Conservation (phyloP, 2,888 invertebrate genomes). For the Drosophila subsilvestris region DNA sequence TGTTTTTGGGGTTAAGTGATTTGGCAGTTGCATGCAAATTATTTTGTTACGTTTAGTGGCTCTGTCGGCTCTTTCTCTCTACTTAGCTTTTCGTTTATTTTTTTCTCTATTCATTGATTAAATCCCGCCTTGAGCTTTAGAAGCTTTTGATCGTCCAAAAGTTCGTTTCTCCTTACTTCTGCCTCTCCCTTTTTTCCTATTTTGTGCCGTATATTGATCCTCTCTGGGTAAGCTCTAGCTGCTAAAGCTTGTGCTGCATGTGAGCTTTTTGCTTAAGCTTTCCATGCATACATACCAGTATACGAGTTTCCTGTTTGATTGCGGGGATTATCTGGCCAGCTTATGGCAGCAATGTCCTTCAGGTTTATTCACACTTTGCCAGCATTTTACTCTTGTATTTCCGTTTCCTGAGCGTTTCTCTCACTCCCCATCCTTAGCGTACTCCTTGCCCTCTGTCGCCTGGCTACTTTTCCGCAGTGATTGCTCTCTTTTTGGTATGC, state of each 20-base stretch:
- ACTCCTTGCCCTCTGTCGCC: neutral
- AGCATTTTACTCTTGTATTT: slow-evolving; percentile 22
- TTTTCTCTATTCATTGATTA: too few relatives aligned
- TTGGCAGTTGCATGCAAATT: slow-evolving; percentile 21
- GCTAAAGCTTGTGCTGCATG: neutral
- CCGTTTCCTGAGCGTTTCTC: slow-evolving; percentile 7
- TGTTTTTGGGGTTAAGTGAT: slow-evolving; percentile 35
- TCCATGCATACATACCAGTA: neutral
- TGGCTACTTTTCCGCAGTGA: slow-evolving; percentile 10
- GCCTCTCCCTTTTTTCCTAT: neutral
- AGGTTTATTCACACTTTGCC: slow-evolving; percentile 35
- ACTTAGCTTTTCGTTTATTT: neutral
- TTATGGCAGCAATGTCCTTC: slow-evolving; percentile 41
- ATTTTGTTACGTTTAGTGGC: neutral
- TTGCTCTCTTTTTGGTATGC: slow-evolving; percentile 23
- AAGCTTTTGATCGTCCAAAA: too few relatives aligned
- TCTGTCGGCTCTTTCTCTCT: neutral
- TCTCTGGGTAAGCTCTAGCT: neutral
- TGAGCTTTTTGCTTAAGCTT: neutral
- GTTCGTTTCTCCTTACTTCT: too few relatives aligned
- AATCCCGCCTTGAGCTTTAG: too few relatives aligned
- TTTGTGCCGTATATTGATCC: neutral
- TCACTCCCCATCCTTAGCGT: too few relatives aligned
- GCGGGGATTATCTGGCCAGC: slow-evolving; percentile 32
- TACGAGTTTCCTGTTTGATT: neutral